phyloP scores from a whole-genome alignment of 2,888 invertebrate species.

The Agelastica alni region DNA sequence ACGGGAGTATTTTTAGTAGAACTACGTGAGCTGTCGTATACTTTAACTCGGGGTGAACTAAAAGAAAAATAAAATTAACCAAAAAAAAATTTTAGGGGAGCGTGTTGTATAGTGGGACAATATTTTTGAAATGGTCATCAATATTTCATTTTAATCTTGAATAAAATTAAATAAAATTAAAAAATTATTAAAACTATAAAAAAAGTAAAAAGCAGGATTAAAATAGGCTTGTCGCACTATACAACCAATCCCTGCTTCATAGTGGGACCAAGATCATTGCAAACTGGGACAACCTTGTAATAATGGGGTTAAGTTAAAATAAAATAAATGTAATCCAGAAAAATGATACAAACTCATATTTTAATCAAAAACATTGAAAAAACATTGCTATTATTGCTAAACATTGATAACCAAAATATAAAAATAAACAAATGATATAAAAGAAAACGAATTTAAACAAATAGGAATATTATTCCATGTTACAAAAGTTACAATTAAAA shows the following conservation, averaged over 20 bases:
- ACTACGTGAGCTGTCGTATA: too few relatives aligned
- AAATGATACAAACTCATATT: too few relatives aligned
- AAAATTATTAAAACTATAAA: neutral
- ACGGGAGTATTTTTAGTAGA: too few relatives aligned
- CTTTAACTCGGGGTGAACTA: too few relatives aligned
- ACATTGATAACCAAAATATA: too few relatives aligned
- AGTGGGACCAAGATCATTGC: neutral
- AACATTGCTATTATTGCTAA: too few relatives aligned
- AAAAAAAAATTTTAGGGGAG: too few relatives aligned
- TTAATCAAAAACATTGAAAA: too few relatives aligned
- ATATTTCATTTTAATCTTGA: neutral
- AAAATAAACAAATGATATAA: too few relatives aligned
- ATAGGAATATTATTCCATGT: neutral
- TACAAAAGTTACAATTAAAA: conserved; percentile 4
- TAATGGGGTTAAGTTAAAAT: too few relatives aligned
- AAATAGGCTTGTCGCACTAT: conserved; percentile 2
- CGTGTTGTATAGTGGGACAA: conserved; percentile 8
- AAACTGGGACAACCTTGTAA: conserved; percentile 2
- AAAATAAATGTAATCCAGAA: too few relatives aligned
- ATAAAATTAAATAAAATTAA: neutral
- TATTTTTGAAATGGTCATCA: conserved; percentile 4
- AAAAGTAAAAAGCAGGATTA: neutral
- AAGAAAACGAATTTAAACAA: conserved; percentile 7
- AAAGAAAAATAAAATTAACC: too few relatives aligned
- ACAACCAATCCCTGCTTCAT: neutral